Evolutionary conservation across 2,113 vertebrate genomes (phyloP).

Genomic region (Glaucomys volans): DNA sequence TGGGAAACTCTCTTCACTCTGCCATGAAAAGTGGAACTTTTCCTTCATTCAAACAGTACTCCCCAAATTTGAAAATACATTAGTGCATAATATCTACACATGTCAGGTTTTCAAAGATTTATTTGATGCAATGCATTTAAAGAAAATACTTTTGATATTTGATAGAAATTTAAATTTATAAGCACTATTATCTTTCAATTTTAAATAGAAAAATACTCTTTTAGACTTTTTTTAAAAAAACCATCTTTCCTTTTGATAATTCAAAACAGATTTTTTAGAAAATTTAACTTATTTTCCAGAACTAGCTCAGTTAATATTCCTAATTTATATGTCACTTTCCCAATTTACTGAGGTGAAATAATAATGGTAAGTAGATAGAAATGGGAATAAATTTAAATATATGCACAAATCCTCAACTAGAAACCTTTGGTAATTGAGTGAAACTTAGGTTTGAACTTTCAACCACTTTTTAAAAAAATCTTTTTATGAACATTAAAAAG

Average conservation of each 20-base stretch:
- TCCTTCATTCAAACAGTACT: not conserved
- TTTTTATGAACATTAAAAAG: not conserved
- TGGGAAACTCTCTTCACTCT: not conserved
- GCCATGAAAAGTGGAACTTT: not conserved
- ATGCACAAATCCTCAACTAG: not conserved
- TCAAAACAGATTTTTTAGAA: not conserved
- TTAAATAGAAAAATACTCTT: not conserved
- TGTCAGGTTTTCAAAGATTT: not conserved
- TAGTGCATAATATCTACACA: not conserved
- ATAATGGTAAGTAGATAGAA: not conserved
- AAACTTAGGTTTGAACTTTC: slow-evolving; percentile 1
- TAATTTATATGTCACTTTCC: not conserved
- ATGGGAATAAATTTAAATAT: not conserved
- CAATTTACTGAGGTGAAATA: not conserved
- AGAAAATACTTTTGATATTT: not conserved
- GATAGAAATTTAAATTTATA: not conserved
- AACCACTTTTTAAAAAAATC: not conserved
- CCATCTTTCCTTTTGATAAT: not conserved
- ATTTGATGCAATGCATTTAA: not conserved
- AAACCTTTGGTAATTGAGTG: not conserved
- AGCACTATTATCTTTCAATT: not conserved
- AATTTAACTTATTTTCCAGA: not conserved
- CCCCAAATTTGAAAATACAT: slow-evolving; percentile 16
- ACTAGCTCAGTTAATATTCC: not conserved
- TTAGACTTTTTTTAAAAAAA: not conserved